Conservation (phyloP, 2,113 vertebrate species). For the Athene noctua region DNA sequence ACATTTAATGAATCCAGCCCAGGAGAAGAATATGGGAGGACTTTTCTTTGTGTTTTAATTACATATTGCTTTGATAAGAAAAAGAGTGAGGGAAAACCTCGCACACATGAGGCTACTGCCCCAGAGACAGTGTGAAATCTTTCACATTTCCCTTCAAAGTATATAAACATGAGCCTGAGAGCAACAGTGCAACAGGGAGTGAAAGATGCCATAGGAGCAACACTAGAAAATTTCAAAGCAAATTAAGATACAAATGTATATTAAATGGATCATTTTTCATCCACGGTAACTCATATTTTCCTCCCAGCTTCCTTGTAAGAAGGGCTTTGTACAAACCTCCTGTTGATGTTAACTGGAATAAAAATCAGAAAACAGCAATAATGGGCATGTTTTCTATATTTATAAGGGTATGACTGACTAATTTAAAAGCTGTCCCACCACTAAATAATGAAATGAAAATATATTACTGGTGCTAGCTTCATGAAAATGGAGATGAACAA, state of each 20-base stretch:
- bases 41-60: conserved; percentile 38
- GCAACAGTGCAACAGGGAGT: not conserved
- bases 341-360: not conserved
- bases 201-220: not conserved
- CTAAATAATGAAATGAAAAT: not conserved
- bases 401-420: not conserved
- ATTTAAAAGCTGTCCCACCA: not conserved
- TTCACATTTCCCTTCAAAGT: not conserved
- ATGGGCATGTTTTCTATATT: not conserved
- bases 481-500: not conserved
- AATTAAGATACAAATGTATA: not conserved
- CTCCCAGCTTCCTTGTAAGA: not conserved
- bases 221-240: not conserved
- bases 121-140: not conserved
- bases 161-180: not conserved
- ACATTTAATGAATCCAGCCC: not conserved
- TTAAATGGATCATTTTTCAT: not conserved
- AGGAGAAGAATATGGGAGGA: not conserved
- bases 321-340: not conserved
- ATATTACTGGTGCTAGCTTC: not conserved
- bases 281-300: not conserved
- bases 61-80: conserved; percentile 30
- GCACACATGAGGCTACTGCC: not conserved
- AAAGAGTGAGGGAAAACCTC: not conserved
- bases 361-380: not conserved